Conservation (phyloP, 2,113 vertebrate species). For the Platysteira castanea region DNA sequence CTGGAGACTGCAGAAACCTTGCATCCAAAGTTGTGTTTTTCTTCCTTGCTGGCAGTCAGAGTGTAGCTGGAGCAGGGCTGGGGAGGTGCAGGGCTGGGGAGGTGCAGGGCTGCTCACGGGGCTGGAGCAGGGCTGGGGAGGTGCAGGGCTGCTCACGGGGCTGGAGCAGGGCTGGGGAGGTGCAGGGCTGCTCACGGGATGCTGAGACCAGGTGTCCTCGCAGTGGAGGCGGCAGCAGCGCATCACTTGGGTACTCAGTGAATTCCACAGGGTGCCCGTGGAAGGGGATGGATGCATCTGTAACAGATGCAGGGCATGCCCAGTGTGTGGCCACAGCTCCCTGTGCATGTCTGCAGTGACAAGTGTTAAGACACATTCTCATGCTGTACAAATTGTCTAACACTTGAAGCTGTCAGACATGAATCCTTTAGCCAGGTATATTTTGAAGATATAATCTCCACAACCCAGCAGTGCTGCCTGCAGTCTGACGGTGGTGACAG, state of each 20-base stretch:
- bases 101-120: fast-evolving
- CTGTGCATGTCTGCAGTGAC: neutral
- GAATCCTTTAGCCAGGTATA: conserved; percentile 4
- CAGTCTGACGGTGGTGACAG: neutral
- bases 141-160: fast-evolving
- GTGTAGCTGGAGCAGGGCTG: neutral
- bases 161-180: neutral
- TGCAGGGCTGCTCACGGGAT: fast-evolving
- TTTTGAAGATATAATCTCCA: neutral
- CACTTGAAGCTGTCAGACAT: conserved; percentile 17
- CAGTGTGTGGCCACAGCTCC: neutral
- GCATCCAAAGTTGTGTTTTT: neutral
- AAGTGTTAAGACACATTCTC: neutral
- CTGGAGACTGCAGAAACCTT: neutral
- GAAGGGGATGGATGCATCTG: neutral
- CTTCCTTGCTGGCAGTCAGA: neutral
- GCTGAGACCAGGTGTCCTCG: fast-evolving
- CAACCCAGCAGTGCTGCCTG: neutral
- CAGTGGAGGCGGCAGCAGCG: neutral
- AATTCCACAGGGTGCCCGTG: fast-evolving
- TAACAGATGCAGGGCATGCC: neutral
- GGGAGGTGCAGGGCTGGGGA: neutral
- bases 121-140: neutral
- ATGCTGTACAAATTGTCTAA: conserved; percentile 14
- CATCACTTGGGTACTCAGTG: fast-evolving